Base-by-base conservation (phyloP, 2,888 invertebrate species). In the Glaucopsyche alexis region DNA sequence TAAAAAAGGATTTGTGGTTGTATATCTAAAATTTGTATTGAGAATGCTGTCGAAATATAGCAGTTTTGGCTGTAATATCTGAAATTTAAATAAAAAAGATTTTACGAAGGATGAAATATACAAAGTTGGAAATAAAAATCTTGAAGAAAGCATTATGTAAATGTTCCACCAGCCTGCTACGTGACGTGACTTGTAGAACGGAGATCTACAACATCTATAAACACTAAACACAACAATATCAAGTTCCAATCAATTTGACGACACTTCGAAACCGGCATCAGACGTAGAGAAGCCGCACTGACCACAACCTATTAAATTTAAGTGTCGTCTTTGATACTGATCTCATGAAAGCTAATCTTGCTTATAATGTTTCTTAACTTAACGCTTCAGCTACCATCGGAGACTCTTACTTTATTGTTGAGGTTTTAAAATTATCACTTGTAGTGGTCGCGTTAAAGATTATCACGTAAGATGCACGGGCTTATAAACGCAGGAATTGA, bases 241-340 rank as follows among this genome's bases (percentile, higher is more conserved):
- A 67, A 6, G 67, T 42, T 67, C 67, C 42, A 67, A 67, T 69
- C 69, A 69, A 49, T 29, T 49, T 69, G 69, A 69, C 29, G 69
- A 47, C 47, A 49, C 47, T 49, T 49, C 69, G 49, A 14, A 49
- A 49, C 69, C 29, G 14, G 14, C 29, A 29, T 69, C 69, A 49
- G 69, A 49, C 69, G 49, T 69, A 13, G 69, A 49, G 47, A 69
- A 69, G 69, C 69, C 69, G 69, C 69, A 69, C 49, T 13, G 49
- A 69, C 69, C 69, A 69, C 69, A 69, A 69, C 29, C 69, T 69
- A 69, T 69, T 69, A 69, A 69, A 49, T 69, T 69, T 69, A 69
- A 69, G 69, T 69, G 29, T 19, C 69, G 69, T 69, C 69, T 69
- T 69, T 69, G 49, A 69, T 69, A 69, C 29, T 49, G 47, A 69